phyloP scores from a whole-genome alignment of 1,140 invertebrate genomes.

The Ericerus pela region DNA sequence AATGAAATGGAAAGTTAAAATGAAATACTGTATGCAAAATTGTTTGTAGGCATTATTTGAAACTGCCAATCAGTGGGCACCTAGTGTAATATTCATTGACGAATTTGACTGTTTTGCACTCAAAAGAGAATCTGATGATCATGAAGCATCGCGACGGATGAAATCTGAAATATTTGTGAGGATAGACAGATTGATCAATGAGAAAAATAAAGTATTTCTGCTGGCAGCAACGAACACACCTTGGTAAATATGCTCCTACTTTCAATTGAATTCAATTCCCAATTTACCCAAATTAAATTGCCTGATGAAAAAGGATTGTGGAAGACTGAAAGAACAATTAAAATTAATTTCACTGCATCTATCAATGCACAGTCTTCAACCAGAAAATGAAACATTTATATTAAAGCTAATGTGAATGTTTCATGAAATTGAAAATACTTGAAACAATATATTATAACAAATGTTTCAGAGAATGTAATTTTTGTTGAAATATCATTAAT shows the following conservation, averaged over 20 bases:
- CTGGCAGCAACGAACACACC: conserved; percentile 82
- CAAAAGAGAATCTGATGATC: conserved; percentile 53
- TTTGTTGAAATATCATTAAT: too few relatives aligned
- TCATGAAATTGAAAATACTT: too few relatives aligned
- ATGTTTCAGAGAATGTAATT: too few relatives aligned
- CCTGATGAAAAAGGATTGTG: too few relatives aligned
- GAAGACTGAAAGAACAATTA: too few relatives aligned
- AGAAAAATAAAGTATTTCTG: conserved; percentile 54
- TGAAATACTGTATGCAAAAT: not conserved
- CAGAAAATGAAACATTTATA: too few relatives aligned
- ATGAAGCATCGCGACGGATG: conserved; percentile 80
- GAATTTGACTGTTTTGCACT: conserved; percentile 84
- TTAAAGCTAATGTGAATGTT: too few relatives aligned
- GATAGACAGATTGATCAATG: conserved; percentile 64
- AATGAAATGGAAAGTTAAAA: not conserved
- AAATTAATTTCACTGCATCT: too few relatives aligned
- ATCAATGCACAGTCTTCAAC: too few relatives aligned
- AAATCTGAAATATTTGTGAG: conserved; percentile 85
- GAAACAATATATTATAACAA: too few relatives aligned
- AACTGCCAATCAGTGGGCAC: conserved; percentile 75
- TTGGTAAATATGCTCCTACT: conserved; percentile 60
- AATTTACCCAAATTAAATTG: too few relatives aligned
- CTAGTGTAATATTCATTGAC: conserved; percentile 90
- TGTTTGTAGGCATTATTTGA: conserved; percentile 59
- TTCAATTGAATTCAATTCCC: too few relatives aligned